A percentile compares a stretch with the other conserved stretches of the same genome.
Evolutionary conservation across 2,113 vertebrate species (phyloP).

Genomic region (Ahaetulla prasina): DNA sequence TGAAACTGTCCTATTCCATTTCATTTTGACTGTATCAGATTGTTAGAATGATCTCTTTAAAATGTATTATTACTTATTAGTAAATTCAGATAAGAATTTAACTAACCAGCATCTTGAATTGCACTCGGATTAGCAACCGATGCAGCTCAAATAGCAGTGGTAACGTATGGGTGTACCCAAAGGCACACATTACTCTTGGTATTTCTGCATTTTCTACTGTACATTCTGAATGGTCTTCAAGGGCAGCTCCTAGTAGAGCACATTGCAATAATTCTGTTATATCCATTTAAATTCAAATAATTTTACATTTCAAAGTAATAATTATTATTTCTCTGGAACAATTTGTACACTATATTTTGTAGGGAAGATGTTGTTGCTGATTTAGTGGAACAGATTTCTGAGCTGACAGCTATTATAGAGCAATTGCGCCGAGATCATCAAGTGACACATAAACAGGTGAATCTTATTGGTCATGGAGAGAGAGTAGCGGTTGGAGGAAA

Average conservation of each 20-base stretch:
- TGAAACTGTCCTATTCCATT: background rate
- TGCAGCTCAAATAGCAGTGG: background rate
- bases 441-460: conserved; percentile 51
- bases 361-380: conserved; percentile 57
- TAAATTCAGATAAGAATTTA: background rate
- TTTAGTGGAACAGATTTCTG: conserved; percentile 65
- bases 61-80: background rate
- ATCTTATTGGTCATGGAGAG: background rate
- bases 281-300: background rate
- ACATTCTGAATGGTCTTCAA: background rate
- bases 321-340: background rate
- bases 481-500: background rate
- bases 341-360: background rate
- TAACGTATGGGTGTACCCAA: background rate
- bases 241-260: background rate
- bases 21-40: background rate
- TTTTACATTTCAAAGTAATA: background rate
- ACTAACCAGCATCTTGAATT: background rate
- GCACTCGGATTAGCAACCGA: background rate
- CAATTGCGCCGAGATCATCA: conserved; percentile 65
- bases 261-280: background rate
- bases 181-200: background rate
- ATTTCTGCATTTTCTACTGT: background rate
- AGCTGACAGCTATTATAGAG: conserved; percentile 60
- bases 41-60: background rate